phyloP scores from a whole-genome alignment of 92 coral and sea anemone species.

The Porites lobata region DNA sequence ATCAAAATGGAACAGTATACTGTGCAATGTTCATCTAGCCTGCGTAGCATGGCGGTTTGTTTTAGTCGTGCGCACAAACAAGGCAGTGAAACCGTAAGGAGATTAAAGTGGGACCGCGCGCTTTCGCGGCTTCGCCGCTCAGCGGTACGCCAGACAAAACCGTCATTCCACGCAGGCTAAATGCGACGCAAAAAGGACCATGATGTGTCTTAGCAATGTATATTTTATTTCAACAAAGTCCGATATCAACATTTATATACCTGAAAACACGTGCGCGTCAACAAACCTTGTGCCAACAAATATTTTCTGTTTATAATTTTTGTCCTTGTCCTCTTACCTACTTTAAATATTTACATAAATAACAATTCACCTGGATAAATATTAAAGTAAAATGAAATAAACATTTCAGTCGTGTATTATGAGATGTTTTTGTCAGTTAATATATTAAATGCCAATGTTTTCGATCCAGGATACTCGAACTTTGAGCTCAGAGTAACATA shows the following conservation, averaged over 20 bases:
- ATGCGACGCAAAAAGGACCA: no score
- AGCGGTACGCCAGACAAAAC: no score
- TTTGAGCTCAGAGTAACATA: background rate
- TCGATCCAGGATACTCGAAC: background rate
- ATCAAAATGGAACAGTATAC: no score
- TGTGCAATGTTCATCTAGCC: no score
- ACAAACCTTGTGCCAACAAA: slow-evolving; percentile 27
- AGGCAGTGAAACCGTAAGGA: no score
- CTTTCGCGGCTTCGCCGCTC: no score
- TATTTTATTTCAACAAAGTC: slow-evolving; percentile 15
- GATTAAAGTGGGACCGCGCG: no score
- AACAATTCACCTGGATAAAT: slow-evolving; percentile 32
- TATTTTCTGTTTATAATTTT: slow-evolving; percentile 7
- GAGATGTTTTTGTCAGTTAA: background rate
- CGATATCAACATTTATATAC: background rate
- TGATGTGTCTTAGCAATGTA: no score
- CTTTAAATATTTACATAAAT: slow-evolving; percentile 35
- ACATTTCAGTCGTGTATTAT: background rate
- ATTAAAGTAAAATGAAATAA: slow-evolving; percentile 1
- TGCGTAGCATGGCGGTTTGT: no score
- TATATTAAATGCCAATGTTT: background rate
- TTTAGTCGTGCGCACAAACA: no score
- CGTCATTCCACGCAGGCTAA: no score
- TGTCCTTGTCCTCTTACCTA: background rate
- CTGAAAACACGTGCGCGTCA: slow-evolving; percentile 7